Base-by-base conservation (phyloP, 2,113 vertebrate genomes). In the Vimba vimba region DNA sequence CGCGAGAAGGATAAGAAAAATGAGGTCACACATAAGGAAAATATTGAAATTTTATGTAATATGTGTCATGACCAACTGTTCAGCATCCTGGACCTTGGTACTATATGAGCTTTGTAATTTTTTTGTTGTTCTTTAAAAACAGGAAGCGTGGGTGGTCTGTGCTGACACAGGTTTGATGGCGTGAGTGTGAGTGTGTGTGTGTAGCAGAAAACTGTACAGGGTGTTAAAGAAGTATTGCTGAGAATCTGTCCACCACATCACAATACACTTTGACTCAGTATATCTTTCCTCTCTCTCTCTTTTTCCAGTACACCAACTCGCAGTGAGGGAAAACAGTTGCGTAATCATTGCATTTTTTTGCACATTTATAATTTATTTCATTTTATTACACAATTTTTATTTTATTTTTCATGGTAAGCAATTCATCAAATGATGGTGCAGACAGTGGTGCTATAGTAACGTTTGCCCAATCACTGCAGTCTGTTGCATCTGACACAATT, bases 91-190 rank as follows among this genome's bases (percentile, higher is more conserved):
- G 47, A 23, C 12, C 21, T 55, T 4, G 6, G 5, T 59, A 21
- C 43, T 74, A 62, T 52, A 23, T 50, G 52, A 43, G 52, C 3
- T 84, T 71, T 17, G 39, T 15, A 64, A 11, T 80, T 64, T 45
- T 45, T 59, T 52, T 90, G 87, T 89, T 91, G 60, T 73, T 62
- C 69, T 86, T 86, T 86, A 89, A 89, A 88, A 90, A 89, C 84
- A 91, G 85, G 82, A 87, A 86, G 88, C 59, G 91, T 89, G 90
- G 88, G 89, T 25, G 75, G 4, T 60, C 86, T 83, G 27, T 89
- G 90, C 91, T 91, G 91, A 93, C 86, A 88, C 55, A 43, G 12
- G 23, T 25, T 60, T 62, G 55, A 64, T 80, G 59, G 15, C 19
- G 33, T 83, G 74, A 45, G 83, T 75, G 79, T n/a, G 66, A 71